Evolutionary conservation across 64 coral and sea anemone species (phyloP).

Genomic region (Stichodactyla helianthus): DNA sequence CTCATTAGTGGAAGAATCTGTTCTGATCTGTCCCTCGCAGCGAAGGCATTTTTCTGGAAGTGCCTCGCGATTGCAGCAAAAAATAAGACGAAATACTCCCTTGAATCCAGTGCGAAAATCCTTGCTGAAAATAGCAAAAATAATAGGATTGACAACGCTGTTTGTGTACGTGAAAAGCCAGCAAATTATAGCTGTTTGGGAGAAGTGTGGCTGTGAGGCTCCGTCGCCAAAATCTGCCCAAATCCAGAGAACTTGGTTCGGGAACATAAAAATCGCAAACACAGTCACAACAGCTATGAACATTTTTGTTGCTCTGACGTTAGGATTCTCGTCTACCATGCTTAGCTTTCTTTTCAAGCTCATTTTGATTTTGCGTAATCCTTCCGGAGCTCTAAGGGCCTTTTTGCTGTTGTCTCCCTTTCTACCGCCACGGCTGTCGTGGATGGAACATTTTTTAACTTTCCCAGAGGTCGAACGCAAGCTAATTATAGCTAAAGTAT

Average conservation of each 20-base stretch:
- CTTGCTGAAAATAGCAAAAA: conserved; percentile 61
- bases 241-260: conserved; percentile 56
- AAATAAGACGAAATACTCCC: conserved; percentile 22
- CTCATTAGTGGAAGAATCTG: not conserved
- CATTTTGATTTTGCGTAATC: not conserved
- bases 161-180: conserved; percentile 65
- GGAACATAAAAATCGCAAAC: conserved; percentile 62
- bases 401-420: not conserved
- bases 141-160: conserved; percentile 50
- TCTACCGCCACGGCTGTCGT: not conserved
- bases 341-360: not conserved
- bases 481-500: conserved; percentile 43
- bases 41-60: not conserved
- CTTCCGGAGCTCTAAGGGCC: not conserved
- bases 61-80: conserved; percentile 9
- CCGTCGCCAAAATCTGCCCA: conserved; percentile 56
- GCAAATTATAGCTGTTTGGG: conserved; percentile 35
- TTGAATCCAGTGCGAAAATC: conserved; percentile 63
- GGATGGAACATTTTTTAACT: conserved; percentile 9
- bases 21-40: not conserved
- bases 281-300: conserved; percentile 46
- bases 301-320: conserved; percentile 51
- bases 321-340: conserved; percentile 8
- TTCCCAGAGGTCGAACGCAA: conserved; percentile 43
- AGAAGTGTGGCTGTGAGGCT: conserved; percentile 9